Evolutionary conservation across 1,140 invertebrate species (phyloP), one percentile per base, ranked within the genome.

Genomic region (Stenopsyche tienmushanensis): DNA sequence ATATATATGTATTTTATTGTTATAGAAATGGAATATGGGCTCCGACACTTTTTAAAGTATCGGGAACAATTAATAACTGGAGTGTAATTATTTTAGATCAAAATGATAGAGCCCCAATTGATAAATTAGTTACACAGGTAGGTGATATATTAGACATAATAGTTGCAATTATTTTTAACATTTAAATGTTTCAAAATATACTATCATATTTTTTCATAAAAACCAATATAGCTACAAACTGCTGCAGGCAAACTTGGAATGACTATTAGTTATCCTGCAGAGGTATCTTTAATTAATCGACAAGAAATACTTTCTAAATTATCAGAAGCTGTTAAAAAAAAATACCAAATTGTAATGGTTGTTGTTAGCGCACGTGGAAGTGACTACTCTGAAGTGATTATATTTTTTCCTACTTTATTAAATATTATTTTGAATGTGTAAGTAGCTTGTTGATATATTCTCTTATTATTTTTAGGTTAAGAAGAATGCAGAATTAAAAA

Each of bases 401-500:
- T 44, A 45, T 9, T 47, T 15, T 20, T 7, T 47, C 8, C 45
- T 8, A 8, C 15, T 8, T 47, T 34, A 7, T 17, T 5, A 15
- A 15, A 47, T 17, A 17, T 47, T 47, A 8, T 8, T 47, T 5
- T 34, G 13, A 7, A 34, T n/a, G 29, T 34, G 5, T 34, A 47
- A 26, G 50, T 53, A 21, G 54, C 52, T 63, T 66, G 21, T 47
- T 25, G 21, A 47, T 17, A 26, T 47, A 13, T 44, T 39, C 17
- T 45, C 17, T 62, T 52, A 24, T n/a, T 21, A 57, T 54, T 77
- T 74, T 25, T 72, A 78, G 77, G 81, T 93, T 0, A 94, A 94
- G 73, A 83, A 88, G 71, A 76, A 80, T 3, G 85, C 88, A 0
- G 92, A 94, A 78, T 71, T 90, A 0, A 71, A 77, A 10, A 73